Evolutionary conservation across 2,113 vertebrate genomes (phyloP), one percentile per base, ranked within the genome.

Genomic region (Tinamus guttatus): DNA sequence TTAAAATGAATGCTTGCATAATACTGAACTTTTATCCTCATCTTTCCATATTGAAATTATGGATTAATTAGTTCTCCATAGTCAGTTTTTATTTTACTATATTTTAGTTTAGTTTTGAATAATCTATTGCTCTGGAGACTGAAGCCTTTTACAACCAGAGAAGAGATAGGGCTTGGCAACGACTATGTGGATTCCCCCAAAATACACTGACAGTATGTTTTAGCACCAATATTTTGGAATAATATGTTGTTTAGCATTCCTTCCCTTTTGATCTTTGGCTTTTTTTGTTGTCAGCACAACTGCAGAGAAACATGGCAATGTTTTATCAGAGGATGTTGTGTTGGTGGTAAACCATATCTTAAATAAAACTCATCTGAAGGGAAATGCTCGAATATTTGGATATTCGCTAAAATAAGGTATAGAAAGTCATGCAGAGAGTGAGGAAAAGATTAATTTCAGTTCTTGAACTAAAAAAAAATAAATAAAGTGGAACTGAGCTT

Each of bases 201-300:
- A 67, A 85, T 70, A 73, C 19, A 9, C 1, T 83, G 54, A 41
- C 59, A 59, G n/a, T 75, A 56, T 70, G 83, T 90, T 95, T 83
- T 51, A 93, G 73, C 51, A 70, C 54, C 17, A 34, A n/a, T 63
- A 59, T 67, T 88, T 76, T 93, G 90, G 40, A 80, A 81, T 85
- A 93, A 71, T 34, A 40, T 51, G 21, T 78, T 93, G 28, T 84
- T 89, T 90, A 90, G 34, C 28, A 45, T 90, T 81, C 3, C 0
- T 71, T 21, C 41, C 88, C 65, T 64, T 95, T 68, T 90, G 69
- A 59, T 86, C 73, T 88, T 94, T 86, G 56, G 4, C 56, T 93
- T 38, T 84, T 83, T 25, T 34, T 69, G n/a, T 32, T 92, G 51
- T 81, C 73, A 88, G 32, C 56, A 83, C 0, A 0, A 45, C 43